Evolutionary conservation across 2,888 invertebrate genomes (phyloP), one percentile per base, ranked within the genome.

Genomic region (Minunthozetes semirufus): DNA sequence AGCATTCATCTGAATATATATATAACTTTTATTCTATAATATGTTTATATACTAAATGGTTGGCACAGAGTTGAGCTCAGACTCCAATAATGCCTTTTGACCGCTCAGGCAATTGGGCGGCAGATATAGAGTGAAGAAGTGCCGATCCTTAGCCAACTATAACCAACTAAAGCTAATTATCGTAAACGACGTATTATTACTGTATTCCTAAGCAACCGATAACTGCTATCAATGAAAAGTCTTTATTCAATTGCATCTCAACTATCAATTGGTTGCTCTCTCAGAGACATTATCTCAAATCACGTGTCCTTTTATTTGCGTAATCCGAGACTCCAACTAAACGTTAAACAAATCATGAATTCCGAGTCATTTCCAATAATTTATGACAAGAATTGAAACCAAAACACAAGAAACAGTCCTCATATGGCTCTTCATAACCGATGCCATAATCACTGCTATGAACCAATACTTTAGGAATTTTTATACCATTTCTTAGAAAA

Each of bases 241-340:
- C n/a, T 59, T 59, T n/a, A 59, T n/a, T 59, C 25, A 13, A 25
- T 59, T 59, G 13, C 59, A 59, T 59, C 17, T 59, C 59, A 59
- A 59, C 59, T 59, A 59, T 59, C 59, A 59, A 59, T 59, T 59
- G 59, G 22, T 59, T 25, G 19, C 33, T 33, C 33, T 33, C 33
- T 59, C 6, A 15, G 5, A 22, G 19, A 19, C 59, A 59, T 25
- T 59, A 59, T 59, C 59, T 59, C 25, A n/a, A 25, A 59, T 59
- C 59, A 59, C 59, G 59, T 59, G 59, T 50, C 5, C 59, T 25
- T 22, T 59, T n/a, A 22, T 59, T 59, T 59, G 59, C n/a, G 59
- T 59, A 59, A 59, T 59, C 19, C 22, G 13, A 59, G 11, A 59
- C 3, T 19, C 19, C 22, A 22, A 59, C 19, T 59, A 2, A 50